A percentile compares a stretch with the other conserved stretches of the same genome.
Conservation (phyloP, 2,888 invertebrate species). For the Psylliodes chrysocephalus region DNA sequence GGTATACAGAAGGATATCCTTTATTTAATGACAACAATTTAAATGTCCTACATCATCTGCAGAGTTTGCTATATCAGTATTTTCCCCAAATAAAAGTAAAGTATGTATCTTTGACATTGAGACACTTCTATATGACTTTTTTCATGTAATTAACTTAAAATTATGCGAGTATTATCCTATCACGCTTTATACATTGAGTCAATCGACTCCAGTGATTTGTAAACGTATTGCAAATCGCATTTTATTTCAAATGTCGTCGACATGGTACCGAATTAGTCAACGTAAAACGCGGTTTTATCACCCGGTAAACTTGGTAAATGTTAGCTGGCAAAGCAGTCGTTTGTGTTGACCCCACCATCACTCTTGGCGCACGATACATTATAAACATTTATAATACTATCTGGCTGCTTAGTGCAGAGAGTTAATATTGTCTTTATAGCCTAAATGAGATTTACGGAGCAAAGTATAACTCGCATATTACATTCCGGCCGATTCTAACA, state of each 20-base stretch:
- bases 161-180: too few relatives aligned
- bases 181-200: too few relatives aligned
- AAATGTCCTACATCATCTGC: too few relatives aligned
- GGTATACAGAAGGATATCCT: too few relatives aligned
- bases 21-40: too few relatives aligned
- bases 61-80: too few relatives aligned
- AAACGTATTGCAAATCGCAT: background rate
- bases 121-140: too few relatives aligned
- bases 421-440: slow-evolving; percentile 63
- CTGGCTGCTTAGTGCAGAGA: slow-evolving; percentile 46
- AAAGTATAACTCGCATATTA: slow-evolving; percentile 61
- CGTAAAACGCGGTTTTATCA: slow-evolving; percentile 12
- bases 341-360: slow-evolving; percentile 31
- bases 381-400: slow-evolving; percentile 46
- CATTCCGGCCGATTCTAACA: slow-evolving; percentile 56
- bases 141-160: too few relatives aligned
- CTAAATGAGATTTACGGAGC: slow-evolving; percentile 61
- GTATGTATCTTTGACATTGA: too few relatives aligned
- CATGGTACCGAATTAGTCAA: background rate
- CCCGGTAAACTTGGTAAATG: slow-evolving; percentile 19
- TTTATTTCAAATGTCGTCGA: background rate
- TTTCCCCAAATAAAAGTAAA: too few relatives aligned
- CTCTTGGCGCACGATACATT: slow-evolving; percentile 31
- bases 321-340: slow-evolving; percentile 8
- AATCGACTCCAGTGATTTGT: background rate